These are phyloP conservation scores for Platichthys stellatus DNA, from an alignment of 2,113 vertebrate genomes.

Conservation along the genomic window DNA sequence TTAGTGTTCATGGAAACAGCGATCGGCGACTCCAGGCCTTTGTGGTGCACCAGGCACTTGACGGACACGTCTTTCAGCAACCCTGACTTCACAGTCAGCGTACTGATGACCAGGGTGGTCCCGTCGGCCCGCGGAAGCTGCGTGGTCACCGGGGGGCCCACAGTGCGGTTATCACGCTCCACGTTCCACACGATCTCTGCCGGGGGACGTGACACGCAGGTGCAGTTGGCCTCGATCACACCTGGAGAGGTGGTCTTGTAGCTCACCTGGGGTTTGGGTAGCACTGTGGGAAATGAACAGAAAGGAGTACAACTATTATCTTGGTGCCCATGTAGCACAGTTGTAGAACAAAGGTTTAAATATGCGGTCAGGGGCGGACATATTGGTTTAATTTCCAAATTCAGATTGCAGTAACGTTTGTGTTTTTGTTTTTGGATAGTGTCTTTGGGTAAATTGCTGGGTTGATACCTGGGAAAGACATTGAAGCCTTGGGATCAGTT, in stretches of 20 bases:
- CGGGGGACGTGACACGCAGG: conserved; percentile 75
- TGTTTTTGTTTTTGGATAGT: not conserved
- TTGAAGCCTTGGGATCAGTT: conserved; percentile 25
- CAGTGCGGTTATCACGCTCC: conserved; percentile 81
- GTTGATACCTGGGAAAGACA: conserved; percentile 24
- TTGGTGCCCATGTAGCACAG: too few relatives aligned
- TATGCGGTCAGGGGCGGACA: not conserved
- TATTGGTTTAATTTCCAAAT: conserved; percentile 7
- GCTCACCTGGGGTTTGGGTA: conserved; percentile 84
- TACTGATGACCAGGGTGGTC: conserved; percentile 82
- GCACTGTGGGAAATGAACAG: conserved; percentile 59
- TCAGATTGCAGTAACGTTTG: not conserved
- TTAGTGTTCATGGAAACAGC: conserved; percentile 87
- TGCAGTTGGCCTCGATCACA: conserved; percentile 85
- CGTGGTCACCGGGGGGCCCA: conserved; percentile 70
- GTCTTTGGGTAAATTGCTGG: conserved; percentile 10
- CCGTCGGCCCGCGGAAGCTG: conserved; percentile 73
- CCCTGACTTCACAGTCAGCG: conserved; percentile 73
- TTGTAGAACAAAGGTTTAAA: too few relatives aligned
- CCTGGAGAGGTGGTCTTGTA: conserved; percentile 81
- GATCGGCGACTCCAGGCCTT: conserved; percentile 83
- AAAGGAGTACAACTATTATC: not conserved
- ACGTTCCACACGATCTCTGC: conserved; percentile 84
- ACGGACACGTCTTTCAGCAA: conserved; percentile 83
- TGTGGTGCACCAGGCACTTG: conserved; percentile 86